Percentiles rank a stretch among this genome's conserved stretches.
Conservation (phyloP, 2,888 invertebrate species). For the Scotopteryx bipunctaria region DNA sequence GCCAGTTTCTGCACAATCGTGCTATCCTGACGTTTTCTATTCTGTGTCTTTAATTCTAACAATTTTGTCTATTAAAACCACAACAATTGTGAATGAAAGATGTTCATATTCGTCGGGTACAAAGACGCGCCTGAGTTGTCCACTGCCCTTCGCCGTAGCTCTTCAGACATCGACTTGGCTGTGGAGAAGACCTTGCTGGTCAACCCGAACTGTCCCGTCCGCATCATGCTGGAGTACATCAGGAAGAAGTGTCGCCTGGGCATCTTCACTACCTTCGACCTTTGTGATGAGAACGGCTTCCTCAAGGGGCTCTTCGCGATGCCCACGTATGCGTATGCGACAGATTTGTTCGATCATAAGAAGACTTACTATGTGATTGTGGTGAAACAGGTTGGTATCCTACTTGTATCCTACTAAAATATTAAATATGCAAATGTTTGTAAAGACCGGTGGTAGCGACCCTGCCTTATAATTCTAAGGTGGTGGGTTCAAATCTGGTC, state of each 20-base stretch:
- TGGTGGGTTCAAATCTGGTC: too few species aligned
- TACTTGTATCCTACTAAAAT: too few species aligned
- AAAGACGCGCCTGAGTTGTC: constrained; percentile 63
- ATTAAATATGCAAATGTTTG: too few species aligned
- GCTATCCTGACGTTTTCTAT: too few species aligned
- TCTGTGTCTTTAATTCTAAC: too few species aligned
- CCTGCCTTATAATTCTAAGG: too few species aligned
- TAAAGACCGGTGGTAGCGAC: too few species aligned
- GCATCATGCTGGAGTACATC: constrained; percentile 73
- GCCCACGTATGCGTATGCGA: constrained; percentile 61
- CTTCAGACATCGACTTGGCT: constrained; percentile 43
- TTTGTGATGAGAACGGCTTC: constrained; percentile 60
- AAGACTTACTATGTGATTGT: constrained; percentile 67
- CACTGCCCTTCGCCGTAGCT: constrained; percentile 6
- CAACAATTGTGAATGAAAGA: constrained; percentile 40
- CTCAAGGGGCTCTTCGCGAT: constrained; percentile 58
- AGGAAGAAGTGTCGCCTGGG: constrained; percentile 67
- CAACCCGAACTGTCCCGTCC: constrained; percentile 66
- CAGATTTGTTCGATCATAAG: constrained; percentile 62
- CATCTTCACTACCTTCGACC: constrained; percentile 59
- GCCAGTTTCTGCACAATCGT: too few species aligned
- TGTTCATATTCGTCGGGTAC: constrained; percentile 66
- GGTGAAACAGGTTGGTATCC: constrained; percentile 54
- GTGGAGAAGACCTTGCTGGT: constrained; percentile 64
- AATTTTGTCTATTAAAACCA: too few species aligned